Evolutionary conservation across 2,113 vertebrate genomes (phyloP).

Genomic region (Cyphomyrus plagiostoma): DNA sequence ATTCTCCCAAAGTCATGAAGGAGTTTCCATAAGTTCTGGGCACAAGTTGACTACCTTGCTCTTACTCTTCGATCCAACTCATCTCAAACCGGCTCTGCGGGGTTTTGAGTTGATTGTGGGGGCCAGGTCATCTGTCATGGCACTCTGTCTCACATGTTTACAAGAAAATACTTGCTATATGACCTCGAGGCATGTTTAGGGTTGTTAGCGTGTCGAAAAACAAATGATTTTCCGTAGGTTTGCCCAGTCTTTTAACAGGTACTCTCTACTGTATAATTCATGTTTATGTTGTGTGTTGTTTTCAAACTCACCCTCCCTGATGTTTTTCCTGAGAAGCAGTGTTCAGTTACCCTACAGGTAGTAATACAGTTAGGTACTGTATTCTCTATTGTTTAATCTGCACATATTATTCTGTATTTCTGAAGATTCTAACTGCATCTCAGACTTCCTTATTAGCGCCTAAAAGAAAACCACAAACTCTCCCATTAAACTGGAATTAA

Average conservation of each 20-base stretch:
- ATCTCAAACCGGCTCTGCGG: neutral
- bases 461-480: neutral
- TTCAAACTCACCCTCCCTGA: neutral
- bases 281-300: neutral
- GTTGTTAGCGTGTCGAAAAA: neutral
- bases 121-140: neutral
- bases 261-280: neutral
- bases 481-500: neutral
- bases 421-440: constrained; percentile 12
- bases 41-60: neutral
- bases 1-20: neutral
- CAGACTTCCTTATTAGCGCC: neutral
- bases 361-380: neutral
- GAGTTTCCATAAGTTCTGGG: neutral
- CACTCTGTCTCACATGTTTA: neutral
- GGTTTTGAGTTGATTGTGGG: neutral
- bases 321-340: neutral
- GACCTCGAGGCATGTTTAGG: neutral
- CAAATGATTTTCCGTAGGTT: neutral
- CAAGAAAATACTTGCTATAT: neutral
- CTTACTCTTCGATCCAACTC: neutral
- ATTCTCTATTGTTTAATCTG: constrained; percentile 23
- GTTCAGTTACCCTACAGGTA: neutral
- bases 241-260: neutral
- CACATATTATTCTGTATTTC: neutral